Percentiles rank a stretch among this genome's conserved stretches.
phyloP scores from a whole-genome alignment of 2,797 vertebrate species.

The Helicolenus hilgendorfi region DNA sequence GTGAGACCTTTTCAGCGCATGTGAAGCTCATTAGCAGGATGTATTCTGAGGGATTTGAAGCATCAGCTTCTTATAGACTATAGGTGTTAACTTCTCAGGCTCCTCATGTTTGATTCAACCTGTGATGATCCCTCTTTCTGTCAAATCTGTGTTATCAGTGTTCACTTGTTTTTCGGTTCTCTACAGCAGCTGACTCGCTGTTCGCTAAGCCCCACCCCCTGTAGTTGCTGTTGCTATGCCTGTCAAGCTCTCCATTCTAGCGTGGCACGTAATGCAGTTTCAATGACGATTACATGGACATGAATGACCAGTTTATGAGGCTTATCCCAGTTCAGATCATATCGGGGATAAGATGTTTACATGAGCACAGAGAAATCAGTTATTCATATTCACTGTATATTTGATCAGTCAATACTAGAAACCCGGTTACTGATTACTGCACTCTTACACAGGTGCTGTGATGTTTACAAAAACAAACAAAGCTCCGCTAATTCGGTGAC shows the following conservation, averaged over 20 bases:
- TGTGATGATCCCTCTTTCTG: not conserved
- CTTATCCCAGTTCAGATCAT: too few relatives aligned
- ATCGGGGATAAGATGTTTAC: too few relatives aligned
- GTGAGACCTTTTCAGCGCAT: conserved; percentile 53
- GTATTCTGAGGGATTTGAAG: conserved; percentile 21
- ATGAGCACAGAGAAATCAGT: too few relatives aligned
- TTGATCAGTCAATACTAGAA: too few relatives aligned
- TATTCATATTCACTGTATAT: too few relatives aligned
- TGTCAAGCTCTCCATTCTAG: not conserved
- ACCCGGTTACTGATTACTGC: too few relatives aligned
- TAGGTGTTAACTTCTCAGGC: conserved; percentile 7
- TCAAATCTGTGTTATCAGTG: not conserved
- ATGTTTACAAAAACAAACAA: too few relatives aligned
- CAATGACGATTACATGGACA: too few relatives aligned
- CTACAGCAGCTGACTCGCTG: not conserved
- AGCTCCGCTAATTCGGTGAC: too few relatives aligned
- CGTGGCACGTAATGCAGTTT: not conserved
- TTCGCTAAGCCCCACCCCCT: not conserved
- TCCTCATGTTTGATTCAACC: not conserved
- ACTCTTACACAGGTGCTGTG: too few relatives aligned
- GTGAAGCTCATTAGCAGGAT: conserved; percentile 52
- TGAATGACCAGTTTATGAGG: too few relatives aligned
- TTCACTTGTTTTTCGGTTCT: not conserved
- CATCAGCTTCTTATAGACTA: conserved; percentile 13
- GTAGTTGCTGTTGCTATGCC: not conserved